These are phyloP conservation scores for Lymantria monacha DNA, from an alignment of 2,888 invertebrate genomes.

Conservation along the genomic window DNA sequence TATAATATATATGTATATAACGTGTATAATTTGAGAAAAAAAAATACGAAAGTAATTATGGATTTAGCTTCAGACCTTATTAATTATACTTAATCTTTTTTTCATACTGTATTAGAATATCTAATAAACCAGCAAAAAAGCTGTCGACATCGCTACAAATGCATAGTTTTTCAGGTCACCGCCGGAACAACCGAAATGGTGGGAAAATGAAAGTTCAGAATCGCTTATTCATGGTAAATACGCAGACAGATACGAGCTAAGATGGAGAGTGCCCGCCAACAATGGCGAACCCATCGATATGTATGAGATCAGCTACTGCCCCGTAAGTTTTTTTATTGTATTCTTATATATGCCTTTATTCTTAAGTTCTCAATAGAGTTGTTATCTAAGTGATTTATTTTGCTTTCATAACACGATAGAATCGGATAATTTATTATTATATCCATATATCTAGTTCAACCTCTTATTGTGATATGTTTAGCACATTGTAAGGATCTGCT, in stretches of 20 bases:
- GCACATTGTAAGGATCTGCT: too few relatives aligned
- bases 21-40: too few relatives aligned
- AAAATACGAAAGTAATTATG: too few relatives aligned
- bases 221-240: conserved; percentile 79
- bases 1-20: too few relatives aligned
- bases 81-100: too few relatives aligned
- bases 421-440: conserved; percentile 11
- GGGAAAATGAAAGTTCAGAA: conserved; percentile 67
- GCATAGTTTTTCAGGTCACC: conserved; percentile 75
- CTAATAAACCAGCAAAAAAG: not conserved
- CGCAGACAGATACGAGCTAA: conserved; percentile 90
- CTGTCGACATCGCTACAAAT: not conserved
- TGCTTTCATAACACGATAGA: conserved; percentile 10
- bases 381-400: conserved; percentile 64
- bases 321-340: conserved; percentile 80
- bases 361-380: conserved; percentile 23
- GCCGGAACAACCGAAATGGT: conserved; percentile 85
- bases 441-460: too few relatives aligned
- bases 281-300: conserved; percentile 94
- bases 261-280: conserved; percentile 93
- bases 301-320: conserved; percentile 91
- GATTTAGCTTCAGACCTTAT: too few relatives aligned
- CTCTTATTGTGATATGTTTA: too few relatives aligned
- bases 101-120: not conserved
- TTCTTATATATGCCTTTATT: conserved; percentile 19